A percentile compares a stretch with the other conserved stretches of the same genome.
Evolutionary conservation across 2,113 vertebrate species (phyloP).

Genomic region (Clinocottus analis): DNA sequence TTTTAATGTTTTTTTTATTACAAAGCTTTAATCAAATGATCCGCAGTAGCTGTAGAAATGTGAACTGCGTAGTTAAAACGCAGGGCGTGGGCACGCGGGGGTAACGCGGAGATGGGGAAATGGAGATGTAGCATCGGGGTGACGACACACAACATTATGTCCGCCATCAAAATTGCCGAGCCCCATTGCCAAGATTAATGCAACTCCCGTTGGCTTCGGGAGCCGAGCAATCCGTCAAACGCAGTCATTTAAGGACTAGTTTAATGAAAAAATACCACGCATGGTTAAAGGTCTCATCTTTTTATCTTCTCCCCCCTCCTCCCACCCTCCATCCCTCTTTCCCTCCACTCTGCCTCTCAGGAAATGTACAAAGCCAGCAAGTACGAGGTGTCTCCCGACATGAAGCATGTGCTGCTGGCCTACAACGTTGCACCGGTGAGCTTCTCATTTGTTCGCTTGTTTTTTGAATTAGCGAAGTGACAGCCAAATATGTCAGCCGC

Average conservation of each 20-base stretch:
- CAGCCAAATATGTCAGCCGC: conserved; percentile 70
- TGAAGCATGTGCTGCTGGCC: conserved; percentile 92
- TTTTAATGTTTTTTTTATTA: conserved; percentile 14
- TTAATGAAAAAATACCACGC: conserved; percentile 72
- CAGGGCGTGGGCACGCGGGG: not conserved
- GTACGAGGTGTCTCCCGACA: conserved; percentile 94
- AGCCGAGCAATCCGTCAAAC: conserved; percentile 70
- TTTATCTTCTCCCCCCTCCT: no score
- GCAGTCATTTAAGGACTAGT: conserved; percentile 62
- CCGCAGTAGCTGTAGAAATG: conserved; percentile 48
- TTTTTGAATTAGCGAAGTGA: conserved; percentile 70
- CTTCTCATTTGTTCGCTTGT: conserved; percentile 68
- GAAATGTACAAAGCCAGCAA: conserved; percentile 93
- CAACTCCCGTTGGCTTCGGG: conserved; percentile 46
- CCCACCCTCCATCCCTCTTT: no score
- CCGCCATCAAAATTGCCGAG: conserved; percentile 53
- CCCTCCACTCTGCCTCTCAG: conserved; percentile 80
- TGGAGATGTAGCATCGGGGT: conserved; percentile 24
- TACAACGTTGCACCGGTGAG: conserved; percentile 93
- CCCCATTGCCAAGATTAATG: conserved; percentile 72
- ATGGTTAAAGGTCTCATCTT: conserved; percentile 65
- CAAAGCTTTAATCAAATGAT: conserved; percentile 52
- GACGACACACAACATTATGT: conserved; percentile 69
- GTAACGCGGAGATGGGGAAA: conserved; percentile 20
- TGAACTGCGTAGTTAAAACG: conserved; percentile 43